phyloP scores from a whole-genome alignment of 1,140 invertebrate species.

The Bradynema listronoti region DNA sequence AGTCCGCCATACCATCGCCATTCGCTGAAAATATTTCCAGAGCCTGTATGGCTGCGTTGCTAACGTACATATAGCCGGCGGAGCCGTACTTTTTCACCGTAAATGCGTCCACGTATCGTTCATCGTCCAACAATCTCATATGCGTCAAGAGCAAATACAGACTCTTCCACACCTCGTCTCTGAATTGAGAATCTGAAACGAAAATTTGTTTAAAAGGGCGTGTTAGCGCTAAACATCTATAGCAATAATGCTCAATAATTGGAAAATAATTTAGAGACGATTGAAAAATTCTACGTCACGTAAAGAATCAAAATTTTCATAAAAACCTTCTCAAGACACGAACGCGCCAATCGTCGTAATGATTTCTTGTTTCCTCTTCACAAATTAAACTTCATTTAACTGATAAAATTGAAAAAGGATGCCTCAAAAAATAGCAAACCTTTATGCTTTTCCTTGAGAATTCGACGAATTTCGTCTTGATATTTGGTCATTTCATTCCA shows the following conservation, averaged over 20 bases:
- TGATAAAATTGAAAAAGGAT: too few species aligned
- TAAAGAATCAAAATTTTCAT: background rate
- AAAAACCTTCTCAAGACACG: too few species aligned
- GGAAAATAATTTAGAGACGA: background rate
- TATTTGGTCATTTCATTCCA: background rate
- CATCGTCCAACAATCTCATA: constrained; percentile 14
- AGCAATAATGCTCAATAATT: background rate
- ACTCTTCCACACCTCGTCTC: background rate
- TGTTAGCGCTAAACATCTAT: too few species aligned
- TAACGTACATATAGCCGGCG: constrained; percentile 22
- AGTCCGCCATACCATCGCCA: too few species aligned
- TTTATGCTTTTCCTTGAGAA: background rate
- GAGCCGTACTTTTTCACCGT: constrained; percentile 19
- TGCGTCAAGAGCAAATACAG: constrained; percentile 13
- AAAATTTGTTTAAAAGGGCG: too few species aligned
- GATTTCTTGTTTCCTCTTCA: too few species aligned
- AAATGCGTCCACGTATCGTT: constrained; percentile 20
- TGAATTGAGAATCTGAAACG: constrained; percentile 6
- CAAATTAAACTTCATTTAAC: too few species aligned
- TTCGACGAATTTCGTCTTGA: background rate
- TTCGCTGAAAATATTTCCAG: constrained; percentile 22
- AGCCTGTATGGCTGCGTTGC: constrained; percentile 15
- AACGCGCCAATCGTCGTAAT: too few species aligned
- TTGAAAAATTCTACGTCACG: background rate
- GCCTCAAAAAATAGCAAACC: background rate